These are phyloP conservation scores for Macaca nemestrina DNA, from an alignment of 2,113 vertebrate genomes.

Conservation along the genomic window DNA sequence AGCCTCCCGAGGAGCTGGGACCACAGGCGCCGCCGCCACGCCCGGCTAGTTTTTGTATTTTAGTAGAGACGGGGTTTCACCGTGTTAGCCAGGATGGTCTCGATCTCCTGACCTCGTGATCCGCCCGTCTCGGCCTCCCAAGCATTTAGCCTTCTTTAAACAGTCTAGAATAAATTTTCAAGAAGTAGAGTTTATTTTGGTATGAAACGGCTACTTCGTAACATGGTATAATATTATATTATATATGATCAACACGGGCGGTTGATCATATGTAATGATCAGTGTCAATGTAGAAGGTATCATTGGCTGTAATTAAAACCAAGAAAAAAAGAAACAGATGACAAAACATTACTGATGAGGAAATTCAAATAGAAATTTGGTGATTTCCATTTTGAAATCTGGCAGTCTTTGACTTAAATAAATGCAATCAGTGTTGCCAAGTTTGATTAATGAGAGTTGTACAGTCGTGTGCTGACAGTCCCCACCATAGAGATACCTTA, in stretches of 20 bases:
- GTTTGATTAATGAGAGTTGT: conserved; percentile 88
- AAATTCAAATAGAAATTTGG: conserved; percentile 78
- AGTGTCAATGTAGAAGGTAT: not conserved
- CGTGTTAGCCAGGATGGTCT: too few relatives aligned
- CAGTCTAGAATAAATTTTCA: conserved; percentile 5
- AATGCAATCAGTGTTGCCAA: conserved; percentile 84
- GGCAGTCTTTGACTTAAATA: conserved; percentile 78
- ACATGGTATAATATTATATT: conserved; percentile 5
- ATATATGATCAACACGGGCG: conserved; percentile 4
- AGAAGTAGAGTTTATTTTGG: not conserved
- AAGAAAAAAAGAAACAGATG: conserved; percentile 59
- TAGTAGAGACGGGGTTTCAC: too few relatives aligned
- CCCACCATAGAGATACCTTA: conserved; percentile 77
- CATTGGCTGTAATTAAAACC: conserved; percentile 75
- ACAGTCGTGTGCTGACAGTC: conserved; percentile 84
- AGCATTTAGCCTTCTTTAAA: conserved; percentile 5
- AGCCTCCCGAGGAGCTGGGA: too few relatives aligned
- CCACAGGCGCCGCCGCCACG: too few relatives aligned
- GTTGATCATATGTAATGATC: too few relatives aligned
- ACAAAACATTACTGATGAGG: conserved; percentile 79
- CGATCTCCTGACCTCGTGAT: fast-evolving
- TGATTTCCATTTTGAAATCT: conserved; percentile 82
- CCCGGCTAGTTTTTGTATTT: fast-evolving
- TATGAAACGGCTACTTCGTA: conserved; percentile 49
- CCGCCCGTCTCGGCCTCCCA: too few relatives aligned